Evolutionary conservation across 2,888 invertebrate genomes (phyloP), one percentile per base, ranked within the genome.

Genomic region (Teleiodes luculella): DNA sequence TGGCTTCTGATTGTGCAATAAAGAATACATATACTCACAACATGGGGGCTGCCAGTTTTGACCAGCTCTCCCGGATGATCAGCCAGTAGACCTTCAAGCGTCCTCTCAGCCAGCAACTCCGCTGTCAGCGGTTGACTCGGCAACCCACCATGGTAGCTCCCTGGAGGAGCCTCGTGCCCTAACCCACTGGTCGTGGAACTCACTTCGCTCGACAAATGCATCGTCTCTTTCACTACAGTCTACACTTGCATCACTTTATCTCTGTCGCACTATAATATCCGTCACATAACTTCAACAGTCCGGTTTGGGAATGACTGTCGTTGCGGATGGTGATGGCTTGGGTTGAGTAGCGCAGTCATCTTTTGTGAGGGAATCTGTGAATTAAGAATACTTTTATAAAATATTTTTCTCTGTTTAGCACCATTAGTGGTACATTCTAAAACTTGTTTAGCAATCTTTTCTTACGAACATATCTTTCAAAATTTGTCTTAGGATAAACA

Each of bases 41-140:
- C 95, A 90, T 97, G 95, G 1, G 98, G 98, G 75, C 95, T 94
- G n/a, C 98, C 98, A 63, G 99, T 99, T 76, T 97, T 92, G 57
- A 98, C 94, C 63, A 98, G 89, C 85, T 97, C 97, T 14, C 97
- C 97, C 2, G 97, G 97, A 86, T 97, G 97, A 74, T 97, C 97
- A 52, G 96, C 95, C 57, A 97, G 86, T 58, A 96, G 90, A 49
- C 95, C 95, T 76, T 96, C 96, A 59, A 96, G 86, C 1, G 96
- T 96, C 61, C 96, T 91, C 74, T 97, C 96, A 46, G 96, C 95
- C 62, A 96, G 84, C 48, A 95, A 90, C 78, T 96, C 96, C 5
- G 96, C 95, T 20, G 96, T 96, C 78, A 96, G 79, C 28, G 93
- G 91, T 72, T 92, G 92, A 58, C 91, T 91, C 3, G 90, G 80